phyloP scores from a whole-genome alignment of 2,888 invertebrate genomes.

The Capitulum mitella region DNA sequence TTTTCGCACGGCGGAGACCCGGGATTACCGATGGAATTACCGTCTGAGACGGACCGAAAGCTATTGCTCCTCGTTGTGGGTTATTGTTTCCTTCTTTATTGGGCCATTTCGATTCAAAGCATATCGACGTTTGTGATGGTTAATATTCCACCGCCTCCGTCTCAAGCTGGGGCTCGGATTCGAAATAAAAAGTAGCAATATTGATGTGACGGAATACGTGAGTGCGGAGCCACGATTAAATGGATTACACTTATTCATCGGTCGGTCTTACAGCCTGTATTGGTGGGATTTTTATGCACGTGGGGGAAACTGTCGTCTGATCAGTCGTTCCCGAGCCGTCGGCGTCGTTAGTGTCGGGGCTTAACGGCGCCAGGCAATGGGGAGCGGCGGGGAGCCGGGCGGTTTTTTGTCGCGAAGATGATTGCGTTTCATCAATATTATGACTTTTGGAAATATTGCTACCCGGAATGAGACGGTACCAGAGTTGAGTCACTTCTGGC shows the following conservation, averaged over 20 bases:
- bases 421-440: conserved; percentile 1
- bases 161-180: neutral
- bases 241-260: conserved; percentile 13
- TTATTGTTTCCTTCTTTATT: conserved; percentile 13
- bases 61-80: neutral
- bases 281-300: neutral
- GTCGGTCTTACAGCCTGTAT: neutral
- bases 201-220: neutral
- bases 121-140: neutral
- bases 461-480: neutral
- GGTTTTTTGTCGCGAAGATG: neutral
- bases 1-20: too few species aligned
- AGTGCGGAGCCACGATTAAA: neutral
- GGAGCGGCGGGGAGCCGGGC: neutral
- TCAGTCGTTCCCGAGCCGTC: neutral
- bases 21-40: neutral
- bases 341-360: neutral
- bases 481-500: neutral
- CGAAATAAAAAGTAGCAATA: neutral
- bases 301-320: neutral
- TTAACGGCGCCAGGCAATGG: neutral
- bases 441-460: neutral
- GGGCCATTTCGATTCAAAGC: neutral
- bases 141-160: neutral
- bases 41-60: neutral